Evolutionary conservation across 2,888 invertebrate species (phyloP), one percentile per base, ranked within the genome.

Genomic region (Choristoneura rosaceana): DNA sequence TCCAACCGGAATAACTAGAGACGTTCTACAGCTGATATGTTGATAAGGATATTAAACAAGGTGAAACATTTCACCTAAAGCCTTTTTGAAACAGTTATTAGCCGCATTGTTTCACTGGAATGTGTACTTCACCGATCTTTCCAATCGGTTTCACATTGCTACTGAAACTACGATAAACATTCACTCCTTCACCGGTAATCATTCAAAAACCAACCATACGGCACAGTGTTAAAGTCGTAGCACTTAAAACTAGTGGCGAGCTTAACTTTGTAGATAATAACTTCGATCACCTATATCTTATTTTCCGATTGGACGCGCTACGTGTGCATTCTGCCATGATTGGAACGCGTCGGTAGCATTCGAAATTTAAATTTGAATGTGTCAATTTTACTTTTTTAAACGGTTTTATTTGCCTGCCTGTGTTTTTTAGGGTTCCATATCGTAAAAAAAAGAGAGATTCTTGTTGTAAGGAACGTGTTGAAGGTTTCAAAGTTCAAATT

Each of bases 121-220:
- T 91, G 88, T 84, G 77, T 38, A 5, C 38, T 85, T 80, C 80
- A 90, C 82, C 79, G 80, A 92, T 92, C 91, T 92, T 93, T 91
- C 86, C 88, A 79, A 91, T 90, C 85, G 85, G 84, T 79, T 82
- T 84, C 79, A 82, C 87, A 83, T 81, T 76, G 92, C 92, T 92
- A 92, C 93, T 79, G 92, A 82, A 81, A 78, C 79, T 73, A 80
- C 43, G 4, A 58, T 73, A 65, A 12, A 15, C 70, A 73, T 50
- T 58, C 55, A 14, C 34, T 25, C 17, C n/a, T 17, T 0, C 14
- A 34, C 33, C 12, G 52, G 5, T 9, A 38, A n/a, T 60, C 25
- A n/a, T 12, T 43, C 12, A 4, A 43, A 38, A 43, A 55, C 25
- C 0, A 84, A 76, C 76, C 64, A 76, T 38, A 33, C 65, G 59